These are phyloP conservation scores for Meloidogyne exigua DNA, from an alignment of 1,140 invertebrate genomes.

Conservation along the genomic window DNA sequence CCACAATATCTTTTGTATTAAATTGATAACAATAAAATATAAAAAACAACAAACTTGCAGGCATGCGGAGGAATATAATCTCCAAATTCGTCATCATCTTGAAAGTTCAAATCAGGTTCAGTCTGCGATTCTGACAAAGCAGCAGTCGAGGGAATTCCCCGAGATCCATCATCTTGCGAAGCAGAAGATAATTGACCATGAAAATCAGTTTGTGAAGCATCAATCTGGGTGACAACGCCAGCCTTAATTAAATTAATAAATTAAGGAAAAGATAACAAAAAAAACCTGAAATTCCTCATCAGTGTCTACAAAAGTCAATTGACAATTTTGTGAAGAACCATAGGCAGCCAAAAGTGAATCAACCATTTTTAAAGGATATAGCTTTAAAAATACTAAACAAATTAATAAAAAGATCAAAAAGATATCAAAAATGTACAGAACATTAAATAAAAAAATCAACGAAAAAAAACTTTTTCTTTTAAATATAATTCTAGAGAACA, in stretches of 20 bases:
- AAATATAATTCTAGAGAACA: too few relatives aligned
- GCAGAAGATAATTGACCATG: background rate
- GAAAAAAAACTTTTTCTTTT: too few relatives aligned
- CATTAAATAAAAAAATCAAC: constrained; percentile 3
- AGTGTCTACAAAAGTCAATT: constrained; percentile 34
- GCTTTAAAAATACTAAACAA: background rate
- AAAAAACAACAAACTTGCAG: constrained; percentile 43
- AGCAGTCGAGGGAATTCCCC: constrained; percentile 4
- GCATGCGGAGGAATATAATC: constrained; percentile 57
- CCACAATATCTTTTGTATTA: constrained; percentile 77
- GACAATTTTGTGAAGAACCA: constrained; percentile 24
- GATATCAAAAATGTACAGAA: background rate
- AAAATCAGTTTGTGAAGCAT: constrained; percentile 19
- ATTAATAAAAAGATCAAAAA: background rate
- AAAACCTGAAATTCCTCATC: constrained; percentile 31
- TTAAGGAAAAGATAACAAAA: background rate
- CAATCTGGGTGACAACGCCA: constrained; percentile 22
- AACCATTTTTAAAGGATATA: constrained; percentile 6
- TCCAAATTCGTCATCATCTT: constrained; percentile 43
- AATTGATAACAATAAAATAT: background rate
- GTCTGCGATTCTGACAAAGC: constrained; percentile 17
- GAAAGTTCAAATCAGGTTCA: constrained; percentile 38
- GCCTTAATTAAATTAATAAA: constrained; percentile 1
- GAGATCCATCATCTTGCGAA: constrained; percentile 19
- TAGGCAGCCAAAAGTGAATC: constrained; percentile 7